Percentiles rank a stretch among this genome's conserved stretches.
Conservation (phyloP, 37 sponge, comb jelly and placozoan species). For the Aphrocallistes beatrix region DNA sequence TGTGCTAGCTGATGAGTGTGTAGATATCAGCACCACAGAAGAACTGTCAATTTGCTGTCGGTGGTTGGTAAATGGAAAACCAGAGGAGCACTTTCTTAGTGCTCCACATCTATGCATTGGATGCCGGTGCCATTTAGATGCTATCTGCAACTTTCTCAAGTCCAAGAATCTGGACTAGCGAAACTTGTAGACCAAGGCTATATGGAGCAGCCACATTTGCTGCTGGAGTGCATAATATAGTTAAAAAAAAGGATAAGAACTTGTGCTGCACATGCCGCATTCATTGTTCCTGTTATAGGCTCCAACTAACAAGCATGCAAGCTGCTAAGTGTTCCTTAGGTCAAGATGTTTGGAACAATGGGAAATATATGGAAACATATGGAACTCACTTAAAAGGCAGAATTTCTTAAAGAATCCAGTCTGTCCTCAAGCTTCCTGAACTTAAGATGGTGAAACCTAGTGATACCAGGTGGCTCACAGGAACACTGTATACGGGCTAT, state of each 20-base stretch:
- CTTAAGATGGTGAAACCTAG: slow-evolving; percentile 28
- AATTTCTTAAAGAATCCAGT: slow-evolving; percentile 23
- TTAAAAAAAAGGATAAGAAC: slow-evolving; percentile 23
- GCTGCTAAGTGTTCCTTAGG: slow-evolving; percentile 19
- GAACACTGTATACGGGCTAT: slow-evolving; percentile 20
- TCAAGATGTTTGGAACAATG: slow-evolving; percentile 25
- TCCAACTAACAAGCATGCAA: slow-evolving; percentile 32
- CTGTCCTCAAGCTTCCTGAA: slow-evolving; percentile 23
- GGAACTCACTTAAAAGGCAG: too few relatives aligned
- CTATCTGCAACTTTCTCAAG: too few relatives aligned
- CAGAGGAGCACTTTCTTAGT: too few relatives aligned
- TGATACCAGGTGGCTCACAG: slow-evolving; percentile 26
- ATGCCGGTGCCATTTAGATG: too few relatives aligned
- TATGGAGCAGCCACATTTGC: slow-evolving; percentile 33
- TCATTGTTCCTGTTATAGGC: slow-evolving; percentile 21
- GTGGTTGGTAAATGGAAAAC: slow-evolving; percentile 27
- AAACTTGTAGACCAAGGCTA: too few relatives aligned
- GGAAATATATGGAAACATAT: slow-evolving; percentile 20
- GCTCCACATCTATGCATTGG: too few relatives aligned
- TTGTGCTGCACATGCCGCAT: slow-evolving; percentile 21
- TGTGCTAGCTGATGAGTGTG: slow-evolving; percentile 20
- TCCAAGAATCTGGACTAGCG: too few relatives aligned
- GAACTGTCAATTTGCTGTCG: slow-evolving; percentile 27
- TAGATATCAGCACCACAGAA: slow-evolving; percentile 20
- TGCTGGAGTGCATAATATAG: neutral